Evolutionary conservation across 2,113 vertebrate species (phyloP).

Genomic region (Sinocyclocheilus anophthalmus): DNA sequence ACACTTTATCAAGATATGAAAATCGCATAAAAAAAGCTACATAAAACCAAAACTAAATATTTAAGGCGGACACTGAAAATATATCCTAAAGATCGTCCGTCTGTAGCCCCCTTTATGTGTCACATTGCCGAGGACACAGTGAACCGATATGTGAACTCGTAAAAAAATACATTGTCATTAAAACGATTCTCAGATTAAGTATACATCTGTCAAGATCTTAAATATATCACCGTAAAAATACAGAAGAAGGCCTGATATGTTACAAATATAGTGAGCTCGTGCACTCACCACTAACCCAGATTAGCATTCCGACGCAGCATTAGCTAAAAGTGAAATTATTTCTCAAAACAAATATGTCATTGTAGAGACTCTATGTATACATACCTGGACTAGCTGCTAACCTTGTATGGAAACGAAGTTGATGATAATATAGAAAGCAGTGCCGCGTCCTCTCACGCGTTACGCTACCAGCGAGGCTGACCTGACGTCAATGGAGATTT

Average conservation of each 20-base stretch:
- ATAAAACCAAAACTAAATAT: neutral
- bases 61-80: neutral
- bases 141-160: neutral
- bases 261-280: neutral
- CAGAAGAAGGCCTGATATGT: neutral
- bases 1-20: neutral
- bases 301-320: conserved; percentile 6
- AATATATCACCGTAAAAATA: neutral
- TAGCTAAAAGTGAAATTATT: neutral
- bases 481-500: neutral
- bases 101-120: neutral
- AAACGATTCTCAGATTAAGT: neutral
- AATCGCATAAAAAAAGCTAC: neutral
- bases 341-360: neutral
- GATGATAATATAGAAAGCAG: neutral
- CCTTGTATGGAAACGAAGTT: neutral
- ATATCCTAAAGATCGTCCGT: neutral
- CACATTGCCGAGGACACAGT: neutral
- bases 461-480: neutral
- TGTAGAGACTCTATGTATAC: neutral
- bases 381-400: conserved; percentile 1
- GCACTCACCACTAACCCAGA: neutral
- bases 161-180: neutral
- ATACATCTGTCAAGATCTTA: neutral
- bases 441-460: neutral